These are phyloP conservation scores for Rhyacichthys aspro DNA, from an alignment of 2,797 vertebrate species.

Conservation along the genomic window DNA sequence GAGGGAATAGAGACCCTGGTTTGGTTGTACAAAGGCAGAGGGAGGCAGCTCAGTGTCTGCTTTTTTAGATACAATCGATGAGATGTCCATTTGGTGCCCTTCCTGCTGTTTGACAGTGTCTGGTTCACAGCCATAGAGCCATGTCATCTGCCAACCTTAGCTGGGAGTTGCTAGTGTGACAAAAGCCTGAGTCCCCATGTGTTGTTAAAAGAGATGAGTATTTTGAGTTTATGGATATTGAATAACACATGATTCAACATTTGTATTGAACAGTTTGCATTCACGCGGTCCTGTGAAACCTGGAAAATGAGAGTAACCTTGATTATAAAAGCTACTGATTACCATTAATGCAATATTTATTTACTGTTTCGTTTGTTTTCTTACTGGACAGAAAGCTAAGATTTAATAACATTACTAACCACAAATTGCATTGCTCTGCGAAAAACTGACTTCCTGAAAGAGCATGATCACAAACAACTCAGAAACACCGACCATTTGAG, in stretches of 20 bases:
- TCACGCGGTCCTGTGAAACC: too few species aligned
- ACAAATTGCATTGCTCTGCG: too few species aligned
- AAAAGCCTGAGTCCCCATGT: not conserved
- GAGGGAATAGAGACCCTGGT: not conserved
- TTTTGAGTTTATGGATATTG: not conserved
- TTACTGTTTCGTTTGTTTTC: too few species aligned
- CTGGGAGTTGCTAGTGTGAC: conserved; percentile 6
- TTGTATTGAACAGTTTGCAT: not conserved
- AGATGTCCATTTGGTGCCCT: conserved; percentile 8
- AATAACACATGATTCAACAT: not conserved
- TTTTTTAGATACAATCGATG: conserved; percentile 31
- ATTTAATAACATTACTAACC: too few species aligned
- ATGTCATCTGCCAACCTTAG: conserved; percentile 6
- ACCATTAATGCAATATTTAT: too few species aligned
- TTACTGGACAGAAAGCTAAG: too few species aligned
- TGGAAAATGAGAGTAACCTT: too few species aligned
- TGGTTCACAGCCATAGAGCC: conserved; percentile 27
- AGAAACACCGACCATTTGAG: too few species aligned
- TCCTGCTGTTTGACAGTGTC: conserved; percentile 13
- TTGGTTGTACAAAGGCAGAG: conserved; percentile 16
- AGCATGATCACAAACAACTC: too few species aligned
- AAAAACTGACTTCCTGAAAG: too few species aligned
- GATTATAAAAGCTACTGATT: too few species aligned
- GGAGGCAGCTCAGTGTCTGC: not conserved
- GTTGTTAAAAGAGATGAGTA: not conserved